These are phyloP conservation scores for Scaptomyza hsui DNA, from an alignment of 1,140 invertebrate species.

Conservation along the genomic window DNA sequence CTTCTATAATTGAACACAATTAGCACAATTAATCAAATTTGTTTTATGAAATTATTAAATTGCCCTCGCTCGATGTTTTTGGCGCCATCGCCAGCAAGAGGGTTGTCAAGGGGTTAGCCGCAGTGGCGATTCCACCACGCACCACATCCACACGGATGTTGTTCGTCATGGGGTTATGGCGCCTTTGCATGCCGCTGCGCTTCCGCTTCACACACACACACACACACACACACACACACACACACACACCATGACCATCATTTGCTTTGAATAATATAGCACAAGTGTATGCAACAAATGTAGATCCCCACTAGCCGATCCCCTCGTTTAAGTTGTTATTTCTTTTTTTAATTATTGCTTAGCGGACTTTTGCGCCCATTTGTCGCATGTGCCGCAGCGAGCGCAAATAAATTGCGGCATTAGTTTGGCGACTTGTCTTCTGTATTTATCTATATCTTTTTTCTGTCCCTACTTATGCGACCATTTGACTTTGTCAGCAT, in stretches of 20 bases:
- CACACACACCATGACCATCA: constrained; percentile 8
- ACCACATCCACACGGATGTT: constrained; percentile 49
- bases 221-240: constrained; percentile 13
- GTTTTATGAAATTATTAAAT: constrained; percentile 5
- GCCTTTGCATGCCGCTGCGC: constrained; percentile 73
- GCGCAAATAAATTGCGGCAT: constrained; percentile 49
- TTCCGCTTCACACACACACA: constrained; percentile 50
- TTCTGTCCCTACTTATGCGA: constrained; percentile 32
- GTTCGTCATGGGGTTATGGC: constrained; percentile 65
- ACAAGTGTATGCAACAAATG: constrained; percentile 21
- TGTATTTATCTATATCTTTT: constrained; percentile 8
- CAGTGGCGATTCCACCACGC: constrained; percentile 37
- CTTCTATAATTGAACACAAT: no score
- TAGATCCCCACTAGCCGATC: not conserved
- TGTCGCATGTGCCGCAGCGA: constrained; percentile 24
- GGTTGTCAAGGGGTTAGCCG: constrained; percentile 57
- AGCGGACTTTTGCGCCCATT: constrained; percentile 16
- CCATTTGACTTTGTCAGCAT: constrained; percentile 65
- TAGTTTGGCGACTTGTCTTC: constrained; percentile 29
- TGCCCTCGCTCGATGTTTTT: constrained; percentile 50
- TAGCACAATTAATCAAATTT: no score
- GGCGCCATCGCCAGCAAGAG: constrained; percentile 51
- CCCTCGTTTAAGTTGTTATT: constrained; percentile 24
- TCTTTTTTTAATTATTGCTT: constrained; percentile 41
- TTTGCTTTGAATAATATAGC: constrained; percentile 12